Evolutionary conservation across 2,113 vertebrate species (phyloP).

Genomic region (Ramphastos sulfuratus): DNA sequence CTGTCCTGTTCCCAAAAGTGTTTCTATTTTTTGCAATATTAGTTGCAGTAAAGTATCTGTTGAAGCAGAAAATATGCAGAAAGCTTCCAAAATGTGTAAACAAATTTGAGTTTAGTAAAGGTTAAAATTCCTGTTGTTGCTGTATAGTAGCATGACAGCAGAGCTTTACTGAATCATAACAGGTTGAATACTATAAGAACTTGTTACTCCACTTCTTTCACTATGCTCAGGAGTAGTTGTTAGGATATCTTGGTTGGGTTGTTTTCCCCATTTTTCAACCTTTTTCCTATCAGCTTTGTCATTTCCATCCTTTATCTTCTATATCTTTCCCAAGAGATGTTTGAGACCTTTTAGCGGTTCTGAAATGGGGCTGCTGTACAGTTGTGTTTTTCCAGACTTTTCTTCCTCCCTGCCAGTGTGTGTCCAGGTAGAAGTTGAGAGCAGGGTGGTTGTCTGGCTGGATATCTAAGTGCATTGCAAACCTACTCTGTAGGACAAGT

Average conservation of each 20-base stretch:
- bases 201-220: not conserved
- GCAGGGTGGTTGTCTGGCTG: not conserved
- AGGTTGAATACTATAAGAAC: not conserved
- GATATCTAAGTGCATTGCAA: not conserved
- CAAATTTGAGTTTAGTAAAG: not conserved
- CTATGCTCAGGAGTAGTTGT: not conserved
- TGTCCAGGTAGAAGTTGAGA: not conserved
- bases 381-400: not conserved
- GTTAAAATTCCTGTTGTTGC: not conserved
- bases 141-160: not conserved
- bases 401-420: not conserved
- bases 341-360: not conserved
- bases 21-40: not conserved
- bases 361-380: not conserved
- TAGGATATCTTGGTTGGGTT: rapidly evolving
- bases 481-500: not conserved
- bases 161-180: not conserved
- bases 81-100: not conserved
- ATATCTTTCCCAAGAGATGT: not conserved
- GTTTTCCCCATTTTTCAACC: not conserved
- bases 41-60: not conserved
- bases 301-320: not conserved
- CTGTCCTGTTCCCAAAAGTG: not conserved
- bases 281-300: not conserved
- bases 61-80: not conserved